Base-by-base conservation (phyloP, 2,113 vertebrate genomes). In the Notechis scutatus region DNA sequence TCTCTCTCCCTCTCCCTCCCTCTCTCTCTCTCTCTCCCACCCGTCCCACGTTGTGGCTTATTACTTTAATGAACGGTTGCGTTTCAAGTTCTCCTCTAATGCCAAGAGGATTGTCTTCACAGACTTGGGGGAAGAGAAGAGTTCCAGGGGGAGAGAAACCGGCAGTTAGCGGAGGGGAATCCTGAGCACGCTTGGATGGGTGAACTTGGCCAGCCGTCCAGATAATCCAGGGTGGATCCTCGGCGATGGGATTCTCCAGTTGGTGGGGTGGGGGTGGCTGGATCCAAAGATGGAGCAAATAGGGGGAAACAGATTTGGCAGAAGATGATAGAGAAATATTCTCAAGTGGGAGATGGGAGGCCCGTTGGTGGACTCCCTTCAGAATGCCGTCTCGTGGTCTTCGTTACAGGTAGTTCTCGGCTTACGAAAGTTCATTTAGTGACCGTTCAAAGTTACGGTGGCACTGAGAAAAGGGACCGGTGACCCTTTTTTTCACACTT, bases 1-100 rank as follows among this genome's bases (percentile, higher is more conserved):
- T 15, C 4, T 26, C 34, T 15, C 45, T 85, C 20, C 39, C 3
- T 8, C 14, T 26, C 18, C 8, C 21, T 24, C 47, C 14, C 10
- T 0, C 0, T n/a, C n/a, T 8, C 14, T 26, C 18, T 14, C 21
- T 24, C 47, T 23, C 10, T 0, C 0, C 7, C 14, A 14, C 1
- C 87, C 15, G 11, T 5, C 24, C 24, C 86, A 18, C 42, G 57
- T 9, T 3, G 34, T 39, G 15, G 0, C 0, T 64, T 10, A 55
- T 87, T 50, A 29, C 29, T 20, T 50, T 52, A 0, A 20, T 45
- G 1, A 29, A 85, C 3, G 5, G 18, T 34, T 9, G 1, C 39
- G 1, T 15, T 23, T 59, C 9, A 24, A 24, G 42, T n/a, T 61
- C 34, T 34, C 50, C n/a, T 9, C n/a, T 26, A 7, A 57, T 4